Evolutionary conservation across 2,888 invertebrate genomes (phyloP).

Genomic region (Ellobium chinense): DNA sequence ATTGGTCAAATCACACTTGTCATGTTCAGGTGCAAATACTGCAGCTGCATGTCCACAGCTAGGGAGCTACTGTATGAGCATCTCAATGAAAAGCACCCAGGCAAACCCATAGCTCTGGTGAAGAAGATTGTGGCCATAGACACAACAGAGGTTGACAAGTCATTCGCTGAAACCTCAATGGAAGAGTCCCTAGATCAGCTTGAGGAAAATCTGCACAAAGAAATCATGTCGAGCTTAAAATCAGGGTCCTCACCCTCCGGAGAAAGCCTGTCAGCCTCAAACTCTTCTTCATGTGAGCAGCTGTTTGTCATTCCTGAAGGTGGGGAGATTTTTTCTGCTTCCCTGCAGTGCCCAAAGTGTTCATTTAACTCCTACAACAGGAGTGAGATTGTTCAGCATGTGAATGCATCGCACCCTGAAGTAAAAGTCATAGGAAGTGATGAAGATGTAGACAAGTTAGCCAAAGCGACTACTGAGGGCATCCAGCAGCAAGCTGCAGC

Average conservation of each 20-base stretch:
- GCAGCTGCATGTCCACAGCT: conserved; percentile 55
- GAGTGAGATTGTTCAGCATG: conserved; percentile 52
- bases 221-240: conserved; percentile 19
- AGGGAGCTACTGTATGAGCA: conserved; percentile 55
- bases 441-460: conserved; percentile 39
- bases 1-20: conserved; percentile 54
- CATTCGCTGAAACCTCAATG: conserved; percentile 55
- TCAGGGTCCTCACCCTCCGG: background rate
- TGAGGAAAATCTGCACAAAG: conserved; percentile 39
- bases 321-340: conserved; percentile 57
- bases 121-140: conserved; percentile 55
- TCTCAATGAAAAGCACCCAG: conserved; percentile 55
- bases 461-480: conserved; percentile 25
- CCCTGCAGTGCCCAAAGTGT: conserved; percentile 63
- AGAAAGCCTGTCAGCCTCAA: background rate
- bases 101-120: conserved; percentile 55
- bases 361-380: conserved; percentile 50
- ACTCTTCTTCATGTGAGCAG: conserved; percentile 35
- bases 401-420: conserved; percentile 47
- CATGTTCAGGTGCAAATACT: conserved; percentile 55
- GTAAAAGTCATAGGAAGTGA: conserved; percentile 50
- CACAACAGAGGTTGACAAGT: conserved; percentile 52
- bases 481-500: conserved; percentile 1
- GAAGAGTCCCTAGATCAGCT: conserved; percentile 48
- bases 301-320: conserved; percentile 52